phyloP scores from a whole-genome alignment of 2,797 vertebrate species.

The Falco rusticolus region DNA sequence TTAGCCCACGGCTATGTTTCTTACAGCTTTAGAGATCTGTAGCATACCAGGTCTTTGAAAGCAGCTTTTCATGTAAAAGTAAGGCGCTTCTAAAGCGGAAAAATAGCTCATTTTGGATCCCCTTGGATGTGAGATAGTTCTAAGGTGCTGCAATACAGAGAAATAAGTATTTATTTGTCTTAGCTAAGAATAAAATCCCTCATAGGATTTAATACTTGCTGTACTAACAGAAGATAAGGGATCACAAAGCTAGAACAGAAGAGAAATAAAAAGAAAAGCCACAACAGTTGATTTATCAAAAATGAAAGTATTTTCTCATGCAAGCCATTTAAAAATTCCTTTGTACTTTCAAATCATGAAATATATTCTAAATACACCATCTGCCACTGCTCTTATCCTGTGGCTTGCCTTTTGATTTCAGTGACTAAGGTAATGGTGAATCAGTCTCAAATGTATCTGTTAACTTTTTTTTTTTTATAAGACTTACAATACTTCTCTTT shows the following conservation, averaged over 20 bases:
- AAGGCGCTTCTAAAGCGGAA: not conserved
- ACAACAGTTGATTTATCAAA: not conserved
- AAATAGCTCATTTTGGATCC: not conserved
- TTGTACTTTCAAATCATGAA: not conserved
- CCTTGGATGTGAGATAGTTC: not conserved
- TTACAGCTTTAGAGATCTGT: not conserved
- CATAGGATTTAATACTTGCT: not conserved
- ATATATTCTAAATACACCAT: fast-evolving
- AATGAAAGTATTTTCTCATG: not conserved
- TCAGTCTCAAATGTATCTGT: not conserved
- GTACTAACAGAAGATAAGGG: not conserved
- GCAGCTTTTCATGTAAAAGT: not conserved
- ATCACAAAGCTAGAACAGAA: not conserved
- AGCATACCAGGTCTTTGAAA: not conserved
- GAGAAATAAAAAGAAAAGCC: not conserved
- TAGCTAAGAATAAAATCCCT: not conserved
- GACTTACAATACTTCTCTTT: not conserved
- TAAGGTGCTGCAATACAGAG: not conserved
- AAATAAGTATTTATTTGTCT: not conserved
- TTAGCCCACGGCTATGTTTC: not conserved
- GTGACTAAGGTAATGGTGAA: not conserved
- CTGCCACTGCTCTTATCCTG: not conserved
- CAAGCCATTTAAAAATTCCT: not conserved
- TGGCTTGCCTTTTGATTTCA: not conserved
- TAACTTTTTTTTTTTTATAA: not conserved